Conservation (phyloP, 1,140 invertebrate species). For the Sipha flava region DNA sequence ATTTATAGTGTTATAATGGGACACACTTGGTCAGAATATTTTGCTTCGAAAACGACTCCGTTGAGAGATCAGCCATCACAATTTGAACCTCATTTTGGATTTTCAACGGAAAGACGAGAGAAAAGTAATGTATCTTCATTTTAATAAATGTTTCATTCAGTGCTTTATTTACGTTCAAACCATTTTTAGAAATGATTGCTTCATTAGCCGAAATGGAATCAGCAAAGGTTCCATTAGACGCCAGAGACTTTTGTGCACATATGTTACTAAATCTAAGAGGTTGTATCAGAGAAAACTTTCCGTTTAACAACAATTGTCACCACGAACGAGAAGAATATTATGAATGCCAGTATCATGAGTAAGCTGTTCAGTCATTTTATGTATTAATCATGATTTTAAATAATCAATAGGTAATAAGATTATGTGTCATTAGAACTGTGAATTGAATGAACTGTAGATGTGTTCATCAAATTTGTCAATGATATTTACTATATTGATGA, state of each 20-base stretch:
- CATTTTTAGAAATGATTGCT: constrained; percentile 13
- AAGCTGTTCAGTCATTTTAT: not conserved
- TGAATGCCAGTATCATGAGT: constrained; percentile 22
- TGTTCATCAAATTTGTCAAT: too few species aligned
- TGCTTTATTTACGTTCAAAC: not conserved
- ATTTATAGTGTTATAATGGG: not conserved
- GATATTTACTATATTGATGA: too few species aligned
- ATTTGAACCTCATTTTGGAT: constrained; percentile 23
- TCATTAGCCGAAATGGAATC: constrained; percentile 17
- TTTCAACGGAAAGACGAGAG: not conserved
- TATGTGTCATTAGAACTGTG: too few species aligned
- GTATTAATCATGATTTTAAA: too few species aligned
- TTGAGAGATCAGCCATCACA: constrained; percentile 3
- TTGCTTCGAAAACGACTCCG: not conserved
- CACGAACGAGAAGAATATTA: constrained; percentile 27
- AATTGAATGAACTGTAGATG: too few species aligned
- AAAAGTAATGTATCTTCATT: constrained; percentile 22
- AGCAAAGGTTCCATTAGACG: not conserved
- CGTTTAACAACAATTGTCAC: not conserved
- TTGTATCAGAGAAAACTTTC: constrained; percentile 17
- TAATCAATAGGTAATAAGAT: too few species aligned
- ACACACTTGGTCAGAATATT: constrained; percentile 19
- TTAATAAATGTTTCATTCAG: not conserved
- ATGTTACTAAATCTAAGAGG: constrained; percentile 22
- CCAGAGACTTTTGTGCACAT: constrained; percentile 13